Percentiles rank a stretch among this genome's conserved stretches.
Conservation (phyloP, 2,797 vertebrate species). For the Gallinago solitaria region DNA sequence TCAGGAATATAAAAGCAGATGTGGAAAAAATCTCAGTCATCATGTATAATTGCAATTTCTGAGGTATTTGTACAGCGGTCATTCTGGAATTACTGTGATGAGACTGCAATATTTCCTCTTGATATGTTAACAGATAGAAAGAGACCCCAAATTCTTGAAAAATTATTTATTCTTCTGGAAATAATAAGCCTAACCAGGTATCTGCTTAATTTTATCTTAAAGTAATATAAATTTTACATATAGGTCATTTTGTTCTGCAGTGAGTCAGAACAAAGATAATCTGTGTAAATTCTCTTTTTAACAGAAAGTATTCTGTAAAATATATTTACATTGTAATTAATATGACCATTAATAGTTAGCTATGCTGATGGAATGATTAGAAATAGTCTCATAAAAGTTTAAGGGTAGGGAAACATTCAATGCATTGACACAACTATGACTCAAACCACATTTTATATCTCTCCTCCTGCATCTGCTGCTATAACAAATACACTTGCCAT, state of each 20-base stretch:
- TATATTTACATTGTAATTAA: neutral
- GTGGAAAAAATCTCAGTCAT: neutral
- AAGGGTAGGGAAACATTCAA: neutral
- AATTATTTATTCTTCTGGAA: neutral
- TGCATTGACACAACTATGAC: slow-evolving; percentile 6
- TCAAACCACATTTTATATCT: neutral
- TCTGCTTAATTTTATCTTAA: neutral
- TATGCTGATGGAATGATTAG: neutral
- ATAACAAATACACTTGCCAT: neutral
- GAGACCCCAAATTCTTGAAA: neutral
- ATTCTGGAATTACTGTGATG: neutral
- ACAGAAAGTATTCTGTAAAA: neutral
- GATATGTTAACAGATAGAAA: neutral
- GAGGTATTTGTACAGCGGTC: neutral
- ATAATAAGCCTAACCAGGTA: neutral
- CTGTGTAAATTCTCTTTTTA: neutral
- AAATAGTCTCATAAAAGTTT: slow-evolving; percentile 34
- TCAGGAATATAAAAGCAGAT: neutral
- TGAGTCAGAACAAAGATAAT: neutral
- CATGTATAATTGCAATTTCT: neutral
- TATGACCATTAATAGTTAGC: neutral
- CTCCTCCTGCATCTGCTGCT: neutral
- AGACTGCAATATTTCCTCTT: neutral
- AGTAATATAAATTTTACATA: neutral
- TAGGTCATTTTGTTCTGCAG: neutral